A percentile compares a stretch with the other conserved stretches of the same genome.
Conservation (phyloP, 2,888 invertebrate species). For the Scrobipalpa costella region DNA sequence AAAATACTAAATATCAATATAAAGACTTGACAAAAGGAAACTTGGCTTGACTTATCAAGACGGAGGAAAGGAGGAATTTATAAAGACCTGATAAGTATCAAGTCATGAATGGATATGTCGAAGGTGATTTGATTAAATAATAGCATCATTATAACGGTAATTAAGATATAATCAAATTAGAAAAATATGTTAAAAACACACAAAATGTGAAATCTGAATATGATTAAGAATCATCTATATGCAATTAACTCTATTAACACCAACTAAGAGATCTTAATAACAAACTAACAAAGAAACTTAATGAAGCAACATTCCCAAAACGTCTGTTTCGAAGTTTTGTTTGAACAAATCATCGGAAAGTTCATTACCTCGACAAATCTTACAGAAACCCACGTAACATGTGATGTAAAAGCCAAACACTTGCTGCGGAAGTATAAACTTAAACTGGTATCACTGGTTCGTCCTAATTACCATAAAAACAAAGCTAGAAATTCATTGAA, state of each 20-base stretch:
- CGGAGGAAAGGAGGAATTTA: no score
- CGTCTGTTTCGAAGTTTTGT: slow-evolving; percentile 28
- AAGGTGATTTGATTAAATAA: no score
- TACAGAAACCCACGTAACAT: slow-evolving; percentile 52
- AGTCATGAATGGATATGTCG: no score
- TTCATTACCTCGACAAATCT: slow-evolving; percentile 35
- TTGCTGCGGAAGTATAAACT: slow-evolving; percentile 69
- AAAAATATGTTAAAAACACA: not conserved
- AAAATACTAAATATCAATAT: no score
- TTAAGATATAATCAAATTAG: slow-evolving; percentile 10
- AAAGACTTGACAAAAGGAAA: not conserved
- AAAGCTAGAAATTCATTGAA: slow-evolving; percentile 74
- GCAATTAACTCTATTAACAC: slow-evolving; percentile 28
- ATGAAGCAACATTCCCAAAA: slow-evolving; percentile 28
- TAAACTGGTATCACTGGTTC: slow-evolving; percentile 60
- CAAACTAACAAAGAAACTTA: slow-evolving; percentile 25
- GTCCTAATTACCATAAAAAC: slow-evolving; percentile 75
- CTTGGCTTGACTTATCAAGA: no score
- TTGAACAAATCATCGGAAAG: slow-evolving; percentile 32
- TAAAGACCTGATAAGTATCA: no score
- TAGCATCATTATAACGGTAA: not conserved
- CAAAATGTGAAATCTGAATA: slow-evolving; percentile 10
- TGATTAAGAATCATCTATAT: slow-evolving; percentile 24
- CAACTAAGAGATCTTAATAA: slow-evolving; percentile 28
- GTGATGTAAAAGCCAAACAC: slow-evolving; percentile 59